Percentiles rank a stretch among this genome's conserved stretches.
Conservation (phyloP, 2,797 vertebrate genomes). For the Periparus ater region DNA sequence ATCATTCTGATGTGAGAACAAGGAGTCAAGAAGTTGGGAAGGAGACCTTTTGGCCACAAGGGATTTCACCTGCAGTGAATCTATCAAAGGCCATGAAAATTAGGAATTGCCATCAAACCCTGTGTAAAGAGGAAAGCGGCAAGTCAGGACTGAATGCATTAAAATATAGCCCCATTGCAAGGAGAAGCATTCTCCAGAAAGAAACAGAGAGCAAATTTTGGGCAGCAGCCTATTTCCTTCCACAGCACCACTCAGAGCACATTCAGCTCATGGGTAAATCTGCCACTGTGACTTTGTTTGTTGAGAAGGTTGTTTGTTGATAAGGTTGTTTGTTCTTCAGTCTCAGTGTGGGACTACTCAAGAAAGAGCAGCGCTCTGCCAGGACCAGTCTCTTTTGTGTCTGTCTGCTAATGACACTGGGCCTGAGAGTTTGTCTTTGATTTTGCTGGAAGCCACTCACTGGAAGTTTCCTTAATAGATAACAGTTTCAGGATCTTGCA, state of each 20-base stretch:
- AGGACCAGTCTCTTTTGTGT: neutral
- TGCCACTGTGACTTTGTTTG: neutral
- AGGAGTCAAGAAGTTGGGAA: neutral
- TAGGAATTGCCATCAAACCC: neutral
- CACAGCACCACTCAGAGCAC: rapidly evolving
- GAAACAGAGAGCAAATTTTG: neutral
- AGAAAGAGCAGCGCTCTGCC: neutral
- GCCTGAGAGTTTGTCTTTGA: neutral
- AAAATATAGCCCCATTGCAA: neutral
- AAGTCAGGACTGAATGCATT: neutral
- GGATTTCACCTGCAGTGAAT: neutral
- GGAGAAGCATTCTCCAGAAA: neutral
- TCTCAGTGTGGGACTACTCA: neutral
- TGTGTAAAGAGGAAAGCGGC: neutral
- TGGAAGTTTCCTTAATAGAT: neutral
- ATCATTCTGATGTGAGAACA: neutral
- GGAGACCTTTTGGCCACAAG: neutral
- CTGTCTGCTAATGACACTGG: neutral
- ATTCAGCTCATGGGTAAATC: neutral
- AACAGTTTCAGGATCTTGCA: neutral
- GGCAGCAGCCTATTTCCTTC: neutral
- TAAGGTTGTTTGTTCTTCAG: neutral
- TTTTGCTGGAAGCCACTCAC: neutral
- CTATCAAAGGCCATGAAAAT: neutral
- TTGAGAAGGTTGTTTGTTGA: neutral